Conservation (phyloP, 2,888 invertebrate genomes). For the Eupithecia vulgata region DNA sequence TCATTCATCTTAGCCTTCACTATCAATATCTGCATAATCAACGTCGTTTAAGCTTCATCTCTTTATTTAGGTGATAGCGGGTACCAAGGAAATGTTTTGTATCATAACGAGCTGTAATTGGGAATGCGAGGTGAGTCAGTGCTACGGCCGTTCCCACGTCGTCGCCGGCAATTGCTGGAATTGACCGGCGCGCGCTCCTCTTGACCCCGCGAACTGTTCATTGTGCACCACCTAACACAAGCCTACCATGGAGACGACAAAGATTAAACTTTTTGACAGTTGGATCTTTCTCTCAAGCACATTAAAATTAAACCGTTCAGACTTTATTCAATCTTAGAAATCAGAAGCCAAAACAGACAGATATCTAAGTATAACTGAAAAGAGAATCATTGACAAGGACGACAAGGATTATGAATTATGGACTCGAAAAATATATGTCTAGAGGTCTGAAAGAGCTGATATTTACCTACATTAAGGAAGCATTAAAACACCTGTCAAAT, state of each 20-base stretch:
- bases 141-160: slow-evolving; percentile 72
- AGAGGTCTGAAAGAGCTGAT: too few species aligned
- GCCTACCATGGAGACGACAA: slow-evolving; percentile 48
- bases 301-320: not conserved
- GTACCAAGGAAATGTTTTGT: slow-evolving; percentile 16
- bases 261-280: not conserved
- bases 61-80: not conserved
- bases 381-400: not conserved
- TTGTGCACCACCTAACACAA: slow-evolving; percentile 68
- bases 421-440: too few species aligned
- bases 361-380: not conserved
- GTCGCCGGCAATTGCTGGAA: slow-evolving; percentile 72
- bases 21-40: not conserved
- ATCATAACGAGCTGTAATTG: slow-evolving; percentile 18
- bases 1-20: not conserved
- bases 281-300: not conserved
- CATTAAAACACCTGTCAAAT: not conserved
- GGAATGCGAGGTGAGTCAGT: slow-evolving; percentile 58
- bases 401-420: too few species aligned
- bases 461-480: not conserved
- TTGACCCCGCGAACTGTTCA: slow-evolving; percentile 72
- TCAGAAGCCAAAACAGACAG: not conserved
- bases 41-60: not conserved
- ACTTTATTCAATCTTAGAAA: not conserved
- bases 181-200: slow-evolving; percentile 75